Conservation (phyloP, 2,888 invertebrate genomes). For the Cheilosia vulpina region DNA sequence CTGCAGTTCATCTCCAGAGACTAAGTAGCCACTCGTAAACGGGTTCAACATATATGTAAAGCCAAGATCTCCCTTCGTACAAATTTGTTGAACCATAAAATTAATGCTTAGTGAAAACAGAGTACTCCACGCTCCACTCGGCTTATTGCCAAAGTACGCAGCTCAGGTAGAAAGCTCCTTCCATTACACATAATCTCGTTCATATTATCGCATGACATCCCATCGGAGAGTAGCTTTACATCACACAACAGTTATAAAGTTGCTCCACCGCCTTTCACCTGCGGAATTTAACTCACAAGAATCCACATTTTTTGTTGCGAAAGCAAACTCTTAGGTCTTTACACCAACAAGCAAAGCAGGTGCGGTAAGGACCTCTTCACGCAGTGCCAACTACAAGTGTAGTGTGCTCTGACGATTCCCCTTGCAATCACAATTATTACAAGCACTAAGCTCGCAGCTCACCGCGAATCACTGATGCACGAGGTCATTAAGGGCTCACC, state of each 20-base stretch:
- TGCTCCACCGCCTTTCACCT: conserved; percentile 8
- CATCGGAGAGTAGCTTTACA: conserved; percentile 14
- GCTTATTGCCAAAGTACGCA: not conserved
- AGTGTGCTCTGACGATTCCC: conserved; percentile 25
- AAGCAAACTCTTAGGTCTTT: conserved; percentile 17
- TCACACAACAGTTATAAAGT: conserved; percentile 5
- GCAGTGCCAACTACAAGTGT: conserved; percentile 25
- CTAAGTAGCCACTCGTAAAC: no score
- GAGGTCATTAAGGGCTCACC: conserved; percentile 73
- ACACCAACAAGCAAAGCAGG: conserved; percentile 43
- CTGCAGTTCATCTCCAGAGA: no score
- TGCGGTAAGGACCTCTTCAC: conserved; percentile 60
- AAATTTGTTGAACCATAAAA: conserved; percentile 18
- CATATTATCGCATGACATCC: conserved; percentile 31
- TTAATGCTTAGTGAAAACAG: not conserved
- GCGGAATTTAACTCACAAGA: conserved; percentile 21
- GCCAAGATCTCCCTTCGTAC: no score
- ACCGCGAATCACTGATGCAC: conserved; percentile 68
- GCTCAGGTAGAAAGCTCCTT: conserved; percentile 14
- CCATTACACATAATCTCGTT: conserved; percentile 21
- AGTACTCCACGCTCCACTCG: not conserved
- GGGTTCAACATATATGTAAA: not conserved
- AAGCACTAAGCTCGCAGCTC: conserved; percentile 49
- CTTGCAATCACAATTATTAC: conserved; percentile 57
- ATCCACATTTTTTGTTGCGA: conserved; percentile 36